These are phyloP conservation scores for Nomada goodeniana DNA, from an alignment of 2,888 invertebrate species.

Conservation along the genomic window DNA sequence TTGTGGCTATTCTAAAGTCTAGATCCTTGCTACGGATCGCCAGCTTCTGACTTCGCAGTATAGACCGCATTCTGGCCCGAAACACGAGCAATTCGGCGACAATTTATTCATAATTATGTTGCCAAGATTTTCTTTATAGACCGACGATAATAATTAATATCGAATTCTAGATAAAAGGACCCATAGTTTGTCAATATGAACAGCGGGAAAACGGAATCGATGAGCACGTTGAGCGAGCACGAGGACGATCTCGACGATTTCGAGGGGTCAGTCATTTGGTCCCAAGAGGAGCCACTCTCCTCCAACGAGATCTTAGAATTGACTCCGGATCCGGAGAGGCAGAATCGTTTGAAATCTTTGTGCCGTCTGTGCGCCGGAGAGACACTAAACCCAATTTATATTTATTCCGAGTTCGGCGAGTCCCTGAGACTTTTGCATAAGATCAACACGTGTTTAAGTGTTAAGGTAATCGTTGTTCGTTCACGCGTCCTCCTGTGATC, in stretches of 20 bases:
- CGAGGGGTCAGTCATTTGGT: slow-evolving; percentile 74
- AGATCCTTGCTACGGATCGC: too few relatives aligned
- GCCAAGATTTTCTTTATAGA: neutral
- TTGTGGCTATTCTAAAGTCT: too few relatives aligned
- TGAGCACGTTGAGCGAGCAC: slow-evolving; percentile 71
- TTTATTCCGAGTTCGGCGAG: slow-evolving; percentile 77
- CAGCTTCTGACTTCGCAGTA: neutral
- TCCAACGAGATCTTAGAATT: slow-evolving; percentile 67
- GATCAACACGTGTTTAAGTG: slow-evolving; percentile 75
- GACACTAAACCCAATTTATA: slow-evolving; percentile 72
- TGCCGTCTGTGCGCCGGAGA: slow-evolving; percentile 76
- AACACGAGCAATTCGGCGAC: neutral
- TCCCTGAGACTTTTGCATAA: slow-evolving; percentile 75
- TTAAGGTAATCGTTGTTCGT: slow-evolving; percentile 67
- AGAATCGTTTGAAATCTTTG: slow-evolving; percentile 54
- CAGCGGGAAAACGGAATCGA: slow-evolving; percentile 63
- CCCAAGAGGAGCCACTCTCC: slow-evolving; percentile 75
- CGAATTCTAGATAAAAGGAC: slow-evolving; percentile 38
- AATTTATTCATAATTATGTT: neutral
- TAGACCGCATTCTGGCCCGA: neutral
- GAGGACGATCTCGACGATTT: slow-evolving; percentile 73
- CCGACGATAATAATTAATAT: neutral
- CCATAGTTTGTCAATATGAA: slow-evolving; percentile 40
- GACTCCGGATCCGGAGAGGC: slow-evolving; percentile 37
- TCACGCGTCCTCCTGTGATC: neutral